Conservation (phyloP, 2,113 vertebrate genomes). For the Eleginops maclovinus region DNA sequence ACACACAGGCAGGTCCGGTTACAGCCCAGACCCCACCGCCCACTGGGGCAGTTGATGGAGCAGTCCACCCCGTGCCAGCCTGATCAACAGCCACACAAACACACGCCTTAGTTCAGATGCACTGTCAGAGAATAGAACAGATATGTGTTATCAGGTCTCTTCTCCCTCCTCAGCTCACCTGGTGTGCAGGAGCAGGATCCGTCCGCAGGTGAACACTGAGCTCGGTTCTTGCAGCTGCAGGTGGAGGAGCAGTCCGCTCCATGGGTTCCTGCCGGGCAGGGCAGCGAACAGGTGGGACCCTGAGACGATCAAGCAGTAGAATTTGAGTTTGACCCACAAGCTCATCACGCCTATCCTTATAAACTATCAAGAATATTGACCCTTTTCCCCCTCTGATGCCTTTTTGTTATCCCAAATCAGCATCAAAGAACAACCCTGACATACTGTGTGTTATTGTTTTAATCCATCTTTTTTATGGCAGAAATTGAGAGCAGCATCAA, state of each 20-base stretch:
- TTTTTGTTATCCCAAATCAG: no score
- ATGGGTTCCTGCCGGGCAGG: constrained; percentile 86
- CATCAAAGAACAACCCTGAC: not conserved
- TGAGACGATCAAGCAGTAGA: constrained; percentile 55
- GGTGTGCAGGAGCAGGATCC: constrained; percentile 93
- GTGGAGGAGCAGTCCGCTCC: constrained; percentile 92
- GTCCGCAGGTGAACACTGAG: constrained; percentile 91
- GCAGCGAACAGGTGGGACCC: constrained; percentile 87
- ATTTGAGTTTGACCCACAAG: not conserved
- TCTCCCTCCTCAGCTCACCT: constrained; percentile 82
- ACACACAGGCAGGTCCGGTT: constrained; percentile 92
- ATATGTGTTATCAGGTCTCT: no score
- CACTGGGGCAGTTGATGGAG: constrained; percentile 95
- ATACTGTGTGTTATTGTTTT: not conserved
- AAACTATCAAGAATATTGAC: no score
- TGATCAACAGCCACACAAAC: constrained; percentile 61
- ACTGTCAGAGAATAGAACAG: no score
- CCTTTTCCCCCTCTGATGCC: no score
- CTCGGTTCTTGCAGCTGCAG: constrained; percentile 92
- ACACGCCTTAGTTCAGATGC: not conserved
- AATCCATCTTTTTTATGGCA: not conserved
- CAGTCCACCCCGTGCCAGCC: constrained; percentile 98
- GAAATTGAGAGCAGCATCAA: not conserved
- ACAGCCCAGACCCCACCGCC: constrained; percentile 94
- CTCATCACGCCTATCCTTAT: not conserved